These are phyloP conservation scores for Acanthacorydalis orientalis DNA, from an alignment of 2,888 invertebrate species.

Conservation along the genomic window DNA sequence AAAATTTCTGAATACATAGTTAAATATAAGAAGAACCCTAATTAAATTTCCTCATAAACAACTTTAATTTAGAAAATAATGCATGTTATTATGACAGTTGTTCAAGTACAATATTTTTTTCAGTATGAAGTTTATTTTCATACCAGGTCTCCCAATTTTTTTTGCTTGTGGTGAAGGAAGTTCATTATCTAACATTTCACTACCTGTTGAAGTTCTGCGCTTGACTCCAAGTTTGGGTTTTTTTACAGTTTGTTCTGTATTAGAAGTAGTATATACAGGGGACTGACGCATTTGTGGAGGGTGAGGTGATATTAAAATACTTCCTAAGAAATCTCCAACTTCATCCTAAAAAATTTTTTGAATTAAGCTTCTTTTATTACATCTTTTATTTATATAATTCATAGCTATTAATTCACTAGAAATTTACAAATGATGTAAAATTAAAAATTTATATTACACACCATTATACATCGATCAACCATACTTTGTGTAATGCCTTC, in stretches of 20 bases:
- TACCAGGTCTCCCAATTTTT: slow-evolving; percentile 24
- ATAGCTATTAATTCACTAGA: not conserved
- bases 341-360: slow-evolving; percentile 31
- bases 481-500: slow-evolving; percentile 64
- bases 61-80: not conserved
- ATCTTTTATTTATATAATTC: no score
- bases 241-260: slow-evolving; percentile 12
- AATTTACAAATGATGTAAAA: not conserved
- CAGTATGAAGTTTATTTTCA: slow-evolving; percentile 7
- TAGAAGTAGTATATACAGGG: slow-evolving; percentile 17
- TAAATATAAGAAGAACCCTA: slow-evolving; percentile 7
- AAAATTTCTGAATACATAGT: slow-evolving; percentile 8
- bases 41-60: slow-evolving; percentile 1
- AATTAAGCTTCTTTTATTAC: no score
- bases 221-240: slow-evolving; percentile 24
- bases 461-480: slow-evolving; percentile 61
- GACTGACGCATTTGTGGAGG: slow-evolving; percentile 33
- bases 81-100: no score
- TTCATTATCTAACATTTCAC: slow-evolving; percentile 28
- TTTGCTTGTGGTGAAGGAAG: slow-evolving; percentile 30
- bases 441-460: slow-evolving; percentile 16
- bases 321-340: slow-evolving; percentile 44
- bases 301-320: slow-evolving; percentile 36
- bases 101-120: not conserved
- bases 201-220: slow-evolving; percentile 33